Base-by-base conservation (phyloP, 2,113 vertebrate species). In the Pyxicephalus adspersus region DNA sequence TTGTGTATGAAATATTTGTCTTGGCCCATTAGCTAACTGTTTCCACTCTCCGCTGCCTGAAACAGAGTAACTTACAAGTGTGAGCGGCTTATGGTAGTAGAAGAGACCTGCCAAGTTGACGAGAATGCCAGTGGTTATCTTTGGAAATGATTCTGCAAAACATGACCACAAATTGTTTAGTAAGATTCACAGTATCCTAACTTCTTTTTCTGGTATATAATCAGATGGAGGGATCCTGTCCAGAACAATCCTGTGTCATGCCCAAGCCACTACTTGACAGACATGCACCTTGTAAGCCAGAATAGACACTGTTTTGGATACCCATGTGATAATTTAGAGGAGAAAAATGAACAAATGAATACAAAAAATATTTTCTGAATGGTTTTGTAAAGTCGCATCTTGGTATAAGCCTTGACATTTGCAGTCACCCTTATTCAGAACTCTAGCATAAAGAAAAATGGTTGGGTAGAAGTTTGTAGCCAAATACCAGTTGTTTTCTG, bases 91-190 rank as follows among this genome's bases (percentile, higher is more conserved):
- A 25, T 58, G 87, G 81, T 88, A 86, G 83, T 85, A 83, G 68
- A 83, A 75, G 38, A 19, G 54, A 72, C 50, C 85, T 88, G 89
- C 88, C 90, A 90, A 87, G 83, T 87, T 85, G 83, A 79, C 85
- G 90, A 87, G 77, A 65, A 86, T 90, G 83, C 85, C 66, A 22
- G 85, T 90, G 85, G 87, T 89, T 91, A 89, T 92, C 65, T 87
- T 91, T 88, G 87, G 90, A 91, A 90, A 90, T 83, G 38, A 55
- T 29, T 3, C 85, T 88, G 84, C 81, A 89, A 86, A 90, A 86
- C 86, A 90, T 85, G 87, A 67, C 87, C 86, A 88, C 87, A 86
- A 84, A 86, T 88, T 81, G 86, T 89, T 91, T 89, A 85, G 89
- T 87, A 88, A 90, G 89, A 90, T 87, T 87, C 78, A 86, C 80